Evolutionary conservation across 2,888 invertebrate species (phyloP), one percentile per base, ranked within the genome.

Genomic region (Papilio protenor): DNA sequence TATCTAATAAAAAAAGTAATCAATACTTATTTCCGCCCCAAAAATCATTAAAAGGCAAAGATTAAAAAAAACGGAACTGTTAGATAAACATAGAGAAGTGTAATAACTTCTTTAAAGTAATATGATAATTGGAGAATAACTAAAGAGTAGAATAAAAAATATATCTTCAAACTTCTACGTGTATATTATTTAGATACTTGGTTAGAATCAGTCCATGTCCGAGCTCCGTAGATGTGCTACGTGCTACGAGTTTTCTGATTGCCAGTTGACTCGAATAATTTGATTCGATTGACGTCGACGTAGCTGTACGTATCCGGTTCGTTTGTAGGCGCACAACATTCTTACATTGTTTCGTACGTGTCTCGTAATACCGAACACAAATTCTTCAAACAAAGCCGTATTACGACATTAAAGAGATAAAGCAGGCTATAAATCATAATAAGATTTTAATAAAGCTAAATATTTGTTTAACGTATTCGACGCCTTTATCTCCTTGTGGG

Each of bases 391-490:
- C 72, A 47, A 55, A 75, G 47, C 23, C 57, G 55, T 27, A 72
- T 64, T 40, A 75, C 75, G 64, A 45, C 45, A 49, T 77, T 70
- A 77, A 73, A 49, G 57, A 76, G 75, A 49, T 74, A 71, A 73
- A 14, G 84, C 77, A 82, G 79, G 86, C 84, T 84, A 91, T 91
- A 91, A 90, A 92, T 92, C 90, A 91, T 90, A 88, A 88, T 89
- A 89, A 91, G 91, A 88, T 87, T 87, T 84, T 85, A 86, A 89
- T 89, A 88, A 88, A 88, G 87, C 84, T 85, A 87, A 85, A 88
- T 91, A 90, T 91, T 89, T 89, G 86, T 87, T 84, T 87, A 89
- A 87, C 86, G 86, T 86, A 88, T 88, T 87, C 87, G 85, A 81
- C 82, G 86, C 84, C 84, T 85, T 85, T 83, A 83, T 83, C 75